phyloP scores from a whole-genome alignment of 1,140 invertebrate species.

The Brachionus calyciflorus region DNA sequence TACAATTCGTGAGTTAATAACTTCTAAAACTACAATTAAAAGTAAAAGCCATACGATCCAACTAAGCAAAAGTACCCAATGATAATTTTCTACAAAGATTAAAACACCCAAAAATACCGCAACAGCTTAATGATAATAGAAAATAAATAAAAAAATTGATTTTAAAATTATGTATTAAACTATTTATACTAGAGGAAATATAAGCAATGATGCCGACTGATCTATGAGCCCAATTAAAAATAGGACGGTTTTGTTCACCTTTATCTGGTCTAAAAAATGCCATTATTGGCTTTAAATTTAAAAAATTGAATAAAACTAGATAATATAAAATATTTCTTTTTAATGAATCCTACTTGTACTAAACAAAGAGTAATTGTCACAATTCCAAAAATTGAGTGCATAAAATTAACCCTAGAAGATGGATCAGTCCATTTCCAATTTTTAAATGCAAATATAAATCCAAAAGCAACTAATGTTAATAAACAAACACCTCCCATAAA shows the following conservation, averaged over 20 bases:
- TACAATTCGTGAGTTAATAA: neutral
- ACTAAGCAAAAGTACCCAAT: neutral
- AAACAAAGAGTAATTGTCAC: conserved; percentile 10
- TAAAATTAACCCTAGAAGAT: neutral
- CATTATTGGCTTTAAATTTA: neutral
- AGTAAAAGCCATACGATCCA: conserved; percentile 14
- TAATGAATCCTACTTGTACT: neutral
- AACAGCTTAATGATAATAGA: neutral
- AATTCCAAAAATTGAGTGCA: conserved; percentile 4
- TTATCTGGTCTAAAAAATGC: conserved; percentile 40
- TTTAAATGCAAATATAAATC: conserved; percentile 1
- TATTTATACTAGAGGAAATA: neutral
- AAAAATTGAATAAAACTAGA: neutral
- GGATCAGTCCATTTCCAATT: conserved; percentile 14
- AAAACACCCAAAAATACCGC: neutral
- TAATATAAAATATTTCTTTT: neutral
- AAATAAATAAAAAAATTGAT: neutral
- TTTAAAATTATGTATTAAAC: neutral
- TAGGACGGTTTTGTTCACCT: neutral
- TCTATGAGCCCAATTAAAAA: conserved; percentile 21
- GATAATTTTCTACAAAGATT: neutral
- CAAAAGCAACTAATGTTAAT: neutral
- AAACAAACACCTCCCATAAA: neutral
- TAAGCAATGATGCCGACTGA: neutral
- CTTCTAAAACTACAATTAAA: neutral